These are phyloP conservation scores for Myotis pilosus DNA, from an alignment of 2,797 vertebrate species.

Conservation along the genomic window DNA sequence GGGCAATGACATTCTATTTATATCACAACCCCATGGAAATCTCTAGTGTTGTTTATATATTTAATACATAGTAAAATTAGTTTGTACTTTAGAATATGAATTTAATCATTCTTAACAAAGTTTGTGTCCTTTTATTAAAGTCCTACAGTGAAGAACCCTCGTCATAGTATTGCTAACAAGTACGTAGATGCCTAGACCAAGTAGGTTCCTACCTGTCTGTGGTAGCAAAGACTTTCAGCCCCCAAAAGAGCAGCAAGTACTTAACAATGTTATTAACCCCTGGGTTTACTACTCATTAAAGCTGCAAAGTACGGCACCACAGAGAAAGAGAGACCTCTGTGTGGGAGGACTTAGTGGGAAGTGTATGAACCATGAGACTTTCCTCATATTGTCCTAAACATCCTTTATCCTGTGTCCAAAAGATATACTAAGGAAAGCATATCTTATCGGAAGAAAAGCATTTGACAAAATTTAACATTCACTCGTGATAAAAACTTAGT, in stretches of 20 bases:
- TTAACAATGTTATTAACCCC: too few relatives aligned
- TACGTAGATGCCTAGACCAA: too few relatives aligned
- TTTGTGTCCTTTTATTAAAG: not conserved
- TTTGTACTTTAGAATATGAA: not conserved
- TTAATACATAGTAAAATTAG: not conserved
- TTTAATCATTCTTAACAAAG: not conserved
- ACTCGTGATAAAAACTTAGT: not conserved
- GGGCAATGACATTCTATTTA: not conserved
- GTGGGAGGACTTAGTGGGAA: not conserved
- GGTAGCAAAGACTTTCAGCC: not conserved
- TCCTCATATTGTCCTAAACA: not conserved
- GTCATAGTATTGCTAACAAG: not conserved
- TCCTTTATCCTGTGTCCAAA: too few relatives aligned
- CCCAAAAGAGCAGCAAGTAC: not conserved
- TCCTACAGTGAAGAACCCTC: not conserved
- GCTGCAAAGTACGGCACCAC: not conserved
- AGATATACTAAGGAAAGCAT: too few relatives aligned
- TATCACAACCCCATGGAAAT: not conserved
- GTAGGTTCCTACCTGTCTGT: accelerated
- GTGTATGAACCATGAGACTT: not conserved
- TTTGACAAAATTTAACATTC: not conserved
- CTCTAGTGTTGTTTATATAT: too few relatives aligned
- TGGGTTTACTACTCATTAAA: not conserved
- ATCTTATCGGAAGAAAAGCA: not conserved
- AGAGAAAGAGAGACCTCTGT: not conserved